Conservation (phyloP, 2,888 invertebrate species). For the Biston stratarius region DNA sequence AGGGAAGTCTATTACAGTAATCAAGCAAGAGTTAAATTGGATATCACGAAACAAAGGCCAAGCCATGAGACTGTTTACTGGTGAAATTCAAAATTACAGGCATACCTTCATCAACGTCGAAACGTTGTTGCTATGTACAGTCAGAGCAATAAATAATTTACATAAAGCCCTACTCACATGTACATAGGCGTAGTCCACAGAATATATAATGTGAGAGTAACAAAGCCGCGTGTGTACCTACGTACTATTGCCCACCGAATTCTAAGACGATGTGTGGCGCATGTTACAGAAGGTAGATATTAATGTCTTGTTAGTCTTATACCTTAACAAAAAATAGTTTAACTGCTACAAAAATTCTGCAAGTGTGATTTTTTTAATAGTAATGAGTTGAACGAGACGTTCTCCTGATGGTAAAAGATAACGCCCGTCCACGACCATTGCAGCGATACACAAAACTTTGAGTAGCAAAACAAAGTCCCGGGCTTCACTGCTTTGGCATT, state of each 20-base stretch:
- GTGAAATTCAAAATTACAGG: constrained; percentile 23
- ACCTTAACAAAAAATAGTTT: too few relatives aligned
- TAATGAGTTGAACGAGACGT: too few relatives aligned
- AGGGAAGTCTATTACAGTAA: neutral
- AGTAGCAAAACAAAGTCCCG: too few relatives aligned
- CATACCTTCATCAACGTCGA: constrained; percentile 27
- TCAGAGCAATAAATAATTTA: constrained; percentile 55
- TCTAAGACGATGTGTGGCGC: constrained; percentile 65
- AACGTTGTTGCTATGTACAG: constrained; percentile 38
- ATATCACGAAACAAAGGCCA: constrained; percentile 2
- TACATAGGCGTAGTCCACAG: constrained; percentile 64
- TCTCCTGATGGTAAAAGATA: too few relatives aligned
- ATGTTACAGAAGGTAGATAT: constrained; percentile 45
- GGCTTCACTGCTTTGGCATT: too few relatives aligned
- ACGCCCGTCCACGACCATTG: too few relatives aligned
- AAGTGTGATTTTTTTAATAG: too few relatives aligned
- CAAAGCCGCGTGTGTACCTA: constrained; percentile 64
- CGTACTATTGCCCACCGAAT: constrained; percentile 80
- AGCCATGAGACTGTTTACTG: constrained; percentile 1
- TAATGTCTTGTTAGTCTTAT: neutral
- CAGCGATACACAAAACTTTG: too few relatives aligned
- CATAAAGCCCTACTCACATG: constrained; percentile 48
- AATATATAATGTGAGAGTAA: constrained; percentile 75
- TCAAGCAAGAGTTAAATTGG: neutral
- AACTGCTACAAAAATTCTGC: too few relatives aligned